These are phyloP conservation scores for Aricia agestis DNA, from an alignment of 1,140 invertebrate genomes.

Conservation along the genomic window DNA sequence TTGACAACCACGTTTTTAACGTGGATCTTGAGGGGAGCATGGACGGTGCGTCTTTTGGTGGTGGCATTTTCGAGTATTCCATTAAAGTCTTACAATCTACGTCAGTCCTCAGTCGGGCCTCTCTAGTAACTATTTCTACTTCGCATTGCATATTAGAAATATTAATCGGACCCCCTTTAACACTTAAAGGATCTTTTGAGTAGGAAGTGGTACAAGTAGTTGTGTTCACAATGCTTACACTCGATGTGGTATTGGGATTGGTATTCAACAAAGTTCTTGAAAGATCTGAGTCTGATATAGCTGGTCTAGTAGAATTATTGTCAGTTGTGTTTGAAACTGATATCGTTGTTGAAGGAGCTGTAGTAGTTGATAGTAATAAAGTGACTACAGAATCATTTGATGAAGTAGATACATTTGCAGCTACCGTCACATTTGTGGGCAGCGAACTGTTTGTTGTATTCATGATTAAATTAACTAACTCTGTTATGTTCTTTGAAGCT, in stretches of 20 bases:
- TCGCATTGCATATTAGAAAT: conserved; percentile 47
- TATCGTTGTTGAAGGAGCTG: background rate
- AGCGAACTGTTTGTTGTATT: too few species aligned
- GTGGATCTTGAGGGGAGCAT: conserved; percentile 47
- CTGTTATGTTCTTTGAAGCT: too few species aligned
- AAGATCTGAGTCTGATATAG: background rate
- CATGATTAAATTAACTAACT: too few species aligned
- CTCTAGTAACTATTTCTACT: conserved; percentile 52
- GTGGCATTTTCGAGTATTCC: conserved; percentile 54
- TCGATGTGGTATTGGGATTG: conserved; percentile 18
- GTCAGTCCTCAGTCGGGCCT: conserved; percentile 37
- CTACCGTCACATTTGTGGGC: too few species aligned
- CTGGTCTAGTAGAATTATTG: background rate
- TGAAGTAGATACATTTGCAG: too few species aligned
- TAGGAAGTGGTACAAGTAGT: conserved; percentile 20
- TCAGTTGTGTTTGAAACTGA: background rate
- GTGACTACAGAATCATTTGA: conserved; percentile 3
- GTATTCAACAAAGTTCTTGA: background rate
- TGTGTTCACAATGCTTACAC: conserved; percentile 25
- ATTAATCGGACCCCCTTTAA: conserved; percentile 47
- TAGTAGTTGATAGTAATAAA: conserved; percentile 19
- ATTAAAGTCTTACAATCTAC: conserved; percentile 53
- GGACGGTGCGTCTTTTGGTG: conserved; percentile 46
- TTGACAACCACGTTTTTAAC: conserved; percentile 54
- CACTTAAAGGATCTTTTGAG: conserved; percentile 44